Base-by-base conservation (phyloP, 1,140 invertebrate genomes). In the Megathymus violae region DNA sequence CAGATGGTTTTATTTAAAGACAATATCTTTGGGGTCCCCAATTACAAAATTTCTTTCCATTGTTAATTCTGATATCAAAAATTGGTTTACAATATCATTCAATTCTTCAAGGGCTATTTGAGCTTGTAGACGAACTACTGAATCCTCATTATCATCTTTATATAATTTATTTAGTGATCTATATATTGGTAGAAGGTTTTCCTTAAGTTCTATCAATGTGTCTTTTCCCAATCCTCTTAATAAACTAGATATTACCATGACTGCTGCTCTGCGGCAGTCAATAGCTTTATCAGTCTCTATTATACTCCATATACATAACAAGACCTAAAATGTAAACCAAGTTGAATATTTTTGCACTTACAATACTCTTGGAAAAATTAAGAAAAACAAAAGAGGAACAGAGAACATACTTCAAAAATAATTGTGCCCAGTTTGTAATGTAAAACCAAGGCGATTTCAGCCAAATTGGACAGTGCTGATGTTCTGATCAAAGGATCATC, bases 381-480 rank as follows among this genome's bases (percentile, higher is more conserved):
- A n/a, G n/a, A n/a, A n/a, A n/a, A 51, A 1, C 16, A 44, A 14
- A 34, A 16, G 0, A 16, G 31, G 9, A 16, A 22, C 1, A 41
- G 41, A 52, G 36, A 31, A 60, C 58, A 50, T 88, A 97, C 95
- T 93, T 97, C 96, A 69, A 93, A 93, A 47, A 96, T 86, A 50
- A 96, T 92, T 64, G 93, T 88, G 47, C 95, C 95, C 0, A 98
- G 80, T 76, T 94, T 94, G 76, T 94, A 97, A 44, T 94, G 93
- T 6, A 98, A 83, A 4, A 96, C 92, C 66, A 94, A 93, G 74
- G 95, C 96, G n/a, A 97, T 88, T 91, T 98, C 96, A 0, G 95
- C 97, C 9, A 98, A 88, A 88, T 97, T 97, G 0, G 96, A 97
- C 38, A 98, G 88, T 84, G 95, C 95, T 3, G 97, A 97, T 6